These are phyloP conservation scores for Cavia porcellus DNA, from an alignment of 2,113 vertebrate genomes.

Conservation along the genomic window DNA sequence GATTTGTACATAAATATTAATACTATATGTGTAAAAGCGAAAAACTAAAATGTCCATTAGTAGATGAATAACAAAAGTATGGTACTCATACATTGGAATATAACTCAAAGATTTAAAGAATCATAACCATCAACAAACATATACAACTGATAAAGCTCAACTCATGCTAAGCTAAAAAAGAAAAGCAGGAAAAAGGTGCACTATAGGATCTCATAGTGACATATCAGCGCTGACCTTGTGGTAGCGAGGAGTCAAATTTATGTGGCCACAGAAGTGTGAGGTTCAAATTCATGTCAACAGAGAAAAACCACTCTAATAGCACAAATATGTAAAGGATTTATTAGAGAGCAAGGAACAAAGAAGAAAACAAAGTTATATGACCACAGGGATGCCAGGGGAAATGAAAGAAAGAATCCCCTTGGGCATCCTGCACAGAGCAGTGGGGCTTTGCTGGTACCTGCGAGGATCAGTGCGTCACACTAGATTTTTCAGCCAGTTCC, in stretches of 20 bases:
- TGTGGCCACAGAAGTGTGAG: neutral
- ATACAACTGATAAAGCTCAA: neutral
- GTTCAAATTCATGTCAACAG: neutral
- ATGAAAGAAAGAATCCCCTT: neutral
- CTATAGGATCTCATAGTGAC: neutral
- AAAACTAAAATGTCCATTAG: neutral
- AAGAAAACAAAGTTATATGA: neutral
- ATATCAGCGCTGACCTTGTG: neutral
- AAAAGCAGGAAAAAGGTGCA: neutral
- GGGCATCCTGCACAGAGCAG: too few relatives aligned
- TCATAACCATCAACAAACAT: neutral
- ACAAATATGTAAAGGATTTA: neutral
- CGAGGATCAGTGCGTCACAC: neutral
- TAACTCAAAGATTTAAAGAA: neutral
- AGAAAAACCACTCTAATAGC: neutral
- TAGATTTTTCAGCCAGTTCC: neutral
- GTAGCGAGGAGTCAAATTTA: neutral
- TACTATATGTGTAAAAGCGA: neutral
- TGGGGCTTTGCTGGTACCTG: neutral
- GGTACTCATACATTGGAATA: neutral
- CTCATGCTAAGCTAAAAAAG: neutral
- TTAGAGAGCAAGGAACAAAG: neutral
- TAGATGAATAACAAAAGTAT: neutral
- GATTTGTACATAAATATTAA: neutral
- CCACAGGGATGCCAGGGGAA: neutral